Evolutionary conservation across 2,888 invertebrate genomes (phyloP).

Genomic region (Cerastoderma edule): DNA sequence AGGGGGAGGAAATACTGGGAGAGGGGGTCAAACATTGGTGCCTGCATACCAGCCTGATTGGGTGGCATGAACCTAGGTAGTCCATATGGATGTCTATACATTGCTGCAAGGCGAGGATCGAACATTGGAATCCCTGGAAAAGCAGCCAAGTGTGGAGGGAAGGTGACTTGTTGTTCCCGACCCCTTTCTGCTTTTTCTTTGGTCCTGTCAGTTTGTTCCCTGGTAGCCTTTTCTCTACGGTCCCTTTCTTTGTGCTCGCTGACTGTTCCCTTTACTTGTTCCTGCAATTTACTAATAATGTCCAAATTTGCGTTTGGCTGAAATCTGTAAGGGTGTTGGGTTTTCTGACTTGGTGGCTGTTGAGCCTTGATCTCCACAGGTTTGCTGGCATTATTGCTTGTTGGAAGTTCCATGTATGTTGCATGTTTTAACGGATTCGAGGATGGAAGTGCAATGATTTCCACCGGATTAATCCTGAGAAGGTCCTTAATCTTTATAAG

Average conservation of each 20-base stretch:
- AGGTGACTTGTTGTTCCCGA: slow-evolving; percentile 14
- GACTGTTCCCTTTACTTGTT: background rate
- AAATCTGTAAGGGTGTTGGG: slow-evolving; percentile 44
- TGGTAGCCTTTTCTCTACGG: no score
- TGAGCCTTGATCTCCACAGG: background rate
- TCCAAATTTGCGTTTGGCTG: slow-evolving; percentile 35
- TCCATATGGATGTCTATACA: slow-evolving; percentile 39
- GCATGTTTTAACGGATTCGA: slow-evolving; percentile 81
- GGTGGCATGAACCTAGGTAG: slow-evolving; percentile 8
- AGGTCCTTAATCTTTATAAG: slow-evolving; percentile 76
- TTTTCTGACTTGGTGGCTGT: background rate
- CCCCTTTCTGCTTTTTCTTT: background rate
- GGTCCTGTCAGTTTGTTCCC: slow-evolving; percentile 10
- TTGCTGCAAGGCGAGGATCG: slow-evolving; percentile 40
- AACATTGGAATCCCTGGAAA: slow-evolving; percentile 38
- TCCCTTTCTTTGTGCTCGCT: background rate
- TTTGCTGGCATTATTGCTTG: slow-evolving; percentile 27
- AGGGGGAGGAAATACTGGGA: slow-evolving; percentile 44
- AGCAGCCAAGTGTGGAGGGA: slow-evolving; percentile 28
- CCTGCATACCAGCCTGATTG: slow-evolving; percentile 10
- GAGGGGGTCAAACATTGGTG: slow-evolving; percentile 38
- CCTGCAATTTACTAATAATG: background rate
- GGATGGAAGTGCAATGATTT: slow-evolving; percentile 77
- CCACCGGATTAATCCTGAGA: slow-evolving; percentile 67
- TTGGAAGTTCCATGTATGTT: slow-evolving; percentile 74